These are phyloP conservation scores for Lithophane semibrunnea DNA, from an alignment of 2,888 invertebrate species.

Conservation along the genomic window DNA sequence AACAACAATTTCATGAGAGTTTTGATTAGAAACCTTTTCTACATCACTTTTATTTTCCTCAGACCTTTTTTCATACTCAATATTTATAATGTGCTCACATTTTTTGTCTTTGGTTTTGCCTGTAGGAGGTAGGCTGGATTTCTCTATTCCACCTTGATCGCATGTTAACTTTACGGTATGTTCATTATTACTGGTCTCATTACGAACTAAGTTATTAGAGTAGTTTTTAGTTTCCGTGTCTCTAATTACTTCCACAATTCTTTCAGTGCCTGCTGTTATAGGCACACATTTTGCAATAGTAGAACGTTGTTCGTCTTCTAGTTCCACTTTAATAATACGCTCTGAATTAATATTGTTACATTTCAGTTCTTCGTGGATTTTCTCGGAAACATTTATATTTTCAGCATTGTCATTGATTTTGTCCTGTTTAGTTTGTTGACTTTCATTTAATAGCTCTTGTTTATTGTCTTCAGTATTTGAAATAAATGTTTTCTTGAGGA, in stretches of 20 bases:
- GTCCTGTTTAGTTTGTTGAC: neutral
- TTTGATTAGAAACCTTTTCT: conserved; percentile 41
- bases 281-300: neutral
- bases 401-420: neutral
- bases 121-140: conserved; percentile 6
- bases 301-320: conserved; percentile 1
- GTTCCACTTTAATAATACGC: conserved; percentile 39
- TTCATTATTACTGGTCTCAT: conserved; percentile 21
- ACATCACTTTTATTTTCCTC: conserved; percentile 20
- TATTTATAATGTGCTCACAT: conserved; percentile 47
- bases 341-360: conserved; percentile 8
- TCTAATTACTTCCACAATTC: conserved; percentile 26
- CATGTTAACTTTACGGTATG: conserved; percentile 31
- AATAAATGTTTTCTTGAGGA: conserved; percentile 81
- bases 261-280: conserved; percentile 33
- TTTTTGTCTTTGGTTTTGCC: conserved; percentile 8
- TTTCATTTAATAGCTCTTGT: conserved; percentile 23
- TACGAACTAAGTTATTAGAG: conserved; percentile 16
- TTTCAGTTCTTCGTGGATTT: neutral
- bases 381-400: neutral
- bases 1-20: conserved; percentile 82
- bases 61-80: conserved; percentile 44
- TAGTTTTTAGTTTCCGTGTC: conserved; percentile 33
- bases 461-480: conserved; percentile 57
- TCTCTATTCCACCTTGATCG: conserved; percentile 37